phyloP scores from a whole-genome alignment of 1,140 invertebrate species.

The Colletes gigas region DNA sequence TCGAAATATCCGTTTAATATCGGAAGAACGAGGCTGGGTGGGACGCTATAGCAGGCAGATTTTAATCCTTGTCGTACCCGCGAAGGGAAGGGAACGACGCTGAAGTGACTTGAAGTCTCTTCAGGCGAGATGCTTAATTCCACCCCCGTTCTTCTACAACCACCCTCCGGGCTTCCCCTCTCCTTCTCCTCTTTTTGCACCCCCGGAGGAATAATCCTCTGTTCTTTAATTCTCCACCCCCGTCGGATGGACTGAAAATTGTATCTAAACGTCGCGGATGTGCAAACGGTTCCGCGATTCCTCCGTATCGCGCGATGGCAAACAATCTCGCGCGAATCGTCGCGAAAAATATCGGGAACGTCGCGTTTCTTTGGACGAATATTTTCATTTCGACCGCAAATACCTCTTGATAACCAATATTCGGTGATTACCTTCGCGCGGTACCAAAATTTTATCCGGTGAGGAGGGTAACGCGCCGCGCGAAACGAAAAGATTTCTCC shows the following conservation, averaged over 20 bases:
- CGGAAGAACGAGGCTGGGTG: conserved; percentile 53
- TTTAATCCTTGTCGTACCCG: conserved; percentile 80
- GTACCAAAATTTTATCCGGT: conserved; percentile 8
- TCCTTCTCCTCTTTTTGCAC: conserved; percentile 40
- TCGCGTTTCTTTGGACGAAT: background rate
- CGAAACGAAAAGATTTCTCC: conserved; percentile 50
- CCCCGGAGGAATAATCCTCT: conserved; percentile 73
- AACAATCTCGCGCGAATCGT: too few species aligned
- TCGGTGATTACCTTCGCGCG: conserved; percentile 12
- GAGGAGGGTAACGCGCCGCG: background rate
- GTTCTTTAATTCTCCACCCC: conserved; percentile 71
- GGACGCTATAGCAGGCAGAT: conserved; percentile 75
- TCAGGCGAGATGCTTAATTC: conserved; percentile 82
- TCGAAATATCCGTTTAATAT: conserved; percentile 78
- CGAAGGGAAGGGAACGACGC: conserved; percentile 70
- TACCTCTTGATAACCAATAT: conserved; percentile 11
- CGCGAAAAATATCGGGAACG: too few species aligned
- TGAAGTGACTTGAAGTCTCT: conserved; percentile 81
- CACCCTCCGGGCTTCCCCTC: conserved; percentile 57
- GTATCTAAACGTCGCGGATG: conserved; percentile 47
- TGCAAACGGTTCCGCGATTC: conserved; percentile 1
- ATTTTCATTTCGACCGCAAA: background rate
- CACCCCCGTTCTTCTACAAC: conserved; percentile 70
- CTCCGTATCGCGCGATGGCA: background rate
- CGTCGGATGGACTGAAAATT: conserved; percentile 66